A percentile compares a stretch with the other conserved stretches of the same genome.
phyloP scores from a whole-genome alignment of 2,797 vertebrate species.

The Sebastes hubbsi region DNA sequence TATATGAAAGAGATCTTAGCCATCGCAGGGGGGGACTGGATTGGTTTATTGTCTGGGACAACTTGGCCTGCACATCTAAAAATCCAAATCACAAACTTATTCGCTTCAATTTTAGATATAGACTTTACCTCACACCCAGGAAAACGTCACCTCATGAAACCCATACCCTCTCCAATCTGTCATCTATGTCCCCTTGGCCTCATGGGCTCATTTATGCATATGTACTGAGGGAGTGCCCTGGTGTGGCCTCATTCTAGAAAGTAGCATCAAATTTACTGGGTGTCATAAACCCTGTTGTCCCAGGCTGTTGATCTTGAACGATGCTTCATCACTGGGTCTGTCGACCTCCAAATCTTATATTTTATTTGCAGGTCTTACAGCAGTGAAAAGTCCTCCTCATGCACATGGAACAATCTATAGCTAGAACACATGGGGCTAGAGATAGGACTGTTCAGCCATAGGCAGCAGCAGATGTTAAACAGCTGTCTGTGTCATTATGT shows the following conservation, averaged over 20 bases:
- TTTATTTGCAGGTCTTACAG: not conserved
- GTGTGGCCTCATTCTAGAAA: not conserved
- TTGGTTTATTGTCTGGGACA: not conserved
- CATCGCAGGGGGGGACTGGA: not conserved
- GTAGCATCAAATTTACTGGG: not conserved
- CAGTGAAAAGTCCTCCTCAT: not conserved
- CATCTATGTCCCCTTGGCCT: not conserved
- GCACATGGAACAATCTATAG: not conserved
- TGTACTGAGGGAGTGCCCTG: not conserved
- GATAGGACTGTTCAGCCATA: not conserved
- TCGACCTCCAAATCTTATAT: not conserved
- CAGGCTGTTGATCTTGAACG: not conserved
- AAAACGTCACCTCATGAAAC: not conserved
- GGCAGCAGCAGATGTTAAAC: not conserved
- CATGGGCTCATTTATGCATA: not conserved
- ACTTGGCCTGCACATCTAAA: not conserved
- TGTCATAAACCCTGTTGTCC: not conserved
- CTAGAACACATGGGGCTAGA: not conserved
- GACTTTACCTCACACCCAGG: not conserved
- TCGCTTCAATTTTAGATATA: not conserved
- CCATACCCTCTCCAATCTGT: not conserved
- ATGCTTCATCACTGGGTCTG: not conserved
- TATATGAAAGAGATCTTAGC: not conserved
- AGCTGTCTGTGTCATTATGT: not conserved
- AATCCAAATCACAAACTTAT: not conserved